A percentile compares a stretch with the other conserved stretches of the same genome.
phyloP scores from a whole-genome alignment of 2,113 vertebrate genomes.

The Crypturellus undulatus region DNA sequence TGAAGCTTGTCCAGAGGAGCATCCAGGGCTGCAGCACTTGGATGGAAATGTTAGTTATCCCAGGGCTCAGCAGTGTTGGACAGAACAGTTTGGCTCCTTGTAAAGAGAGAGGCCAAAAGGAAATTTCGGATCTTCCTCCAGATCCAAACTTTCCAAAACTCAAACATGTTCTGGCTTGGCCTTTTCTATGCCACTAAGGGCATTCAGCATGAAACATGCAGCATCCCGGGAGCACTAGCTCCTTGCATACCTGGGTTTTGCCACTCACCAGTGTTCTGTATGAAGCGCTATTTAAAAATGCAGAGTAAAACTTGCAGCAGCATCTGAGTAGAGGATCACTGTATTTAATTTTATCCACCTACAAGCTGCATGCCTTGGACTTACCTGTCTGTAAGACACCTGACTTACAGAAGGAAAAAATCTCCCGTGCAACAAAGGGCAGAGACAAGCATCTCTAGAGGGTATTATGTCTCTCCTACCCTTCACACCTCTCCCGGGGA shows the following conservation, averaged over 20 bases:
- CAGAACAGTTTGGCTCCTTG: background rate
- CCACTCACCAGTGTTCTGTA: conserved; percentile 24
- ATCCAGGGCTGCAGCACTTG: background rate
- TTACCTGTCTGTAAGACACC: no score
- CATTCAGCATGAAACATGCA: background rate
- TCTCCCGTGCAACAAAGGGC: background rate
- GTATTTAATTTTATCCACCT: background rate
- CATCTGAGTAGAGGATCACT: background rate
- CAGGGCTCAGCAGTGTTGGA: background rate
- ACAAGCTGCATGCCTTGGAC: background rate
- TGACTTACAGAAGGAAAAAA: background rate
- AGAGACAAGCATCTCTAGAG: background rate
- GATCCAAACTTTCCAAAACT: background rate
- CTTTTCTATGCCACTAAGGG: conserved; percentile 13
- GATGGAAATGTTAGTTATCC: background rate
- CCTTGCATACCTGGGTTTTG: conserved; percentile 29
- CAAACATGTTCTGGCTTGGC: background rate
- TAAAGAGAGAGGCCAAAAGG: background rate
- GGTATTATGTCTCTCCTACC: background rate
- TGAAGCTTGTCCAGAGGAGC: accelerated
- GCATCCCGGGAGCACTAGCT: background rate
- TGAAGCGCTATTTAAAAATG: conserved; percentile 43
- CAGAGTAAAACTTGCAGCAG: background rate
- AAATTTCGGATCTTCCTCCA: conserved; percentile 44
- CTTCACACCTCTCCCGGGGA: background rate